phyloP scores from a whole-genome alignment of 1,140 invertebrate species.

The Eriocheir sinensis region DNA sequence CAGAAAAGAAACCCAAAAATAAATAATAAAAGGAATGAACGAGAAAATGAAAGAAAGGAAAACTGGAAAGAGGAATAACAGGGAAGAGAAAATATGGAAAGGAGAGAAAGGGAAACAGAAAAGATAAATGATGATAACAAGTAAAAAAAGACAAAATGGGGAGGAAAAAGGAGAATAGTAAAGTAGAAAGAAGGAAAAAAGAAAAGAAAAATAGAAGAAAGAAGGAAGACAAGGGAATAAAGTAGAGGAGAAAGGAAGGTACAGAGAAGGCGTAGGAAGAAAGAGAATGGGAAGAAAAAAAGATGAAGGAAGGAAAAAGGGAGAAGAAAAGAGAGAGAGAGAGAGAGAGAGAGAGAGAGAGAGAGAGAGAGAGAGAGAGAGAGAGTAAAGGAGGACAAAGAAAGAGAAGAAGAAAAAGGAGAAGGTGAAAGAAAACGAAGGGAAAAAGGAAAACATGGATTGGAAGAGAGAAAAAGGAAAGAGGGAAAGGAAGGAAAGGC shows the following conservation, averaged over 20 bases:
- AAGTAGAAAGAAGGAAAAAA: no score
- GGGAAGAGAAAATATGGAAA: not conserved
- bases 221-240: not conserved
- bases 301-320: no score
- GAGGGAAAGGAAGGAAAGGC: not conserved
- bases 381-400: not conserved
- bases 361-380: not conserved
- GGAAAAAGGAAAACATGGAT: not conserved
- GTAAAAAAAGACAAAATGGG: not conserved
- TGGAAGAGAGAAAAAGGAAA: not conserved
- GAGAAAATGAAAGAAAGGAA: not conserved
- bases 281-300: not conserved
- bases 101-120: not conserved
- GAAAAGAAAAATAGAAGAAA: no score
- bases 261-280: not conserved
- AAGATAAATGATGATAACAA: not conserved
- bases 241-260: not conserved
- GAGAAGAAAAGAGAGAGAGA: not conserved
- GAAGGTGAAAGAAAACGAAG: slow-evolving; percentile 36
- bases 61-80: not conserved
- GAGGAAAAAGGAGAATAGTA: no score
- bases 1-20: not conserved
- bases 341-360: not conserved
- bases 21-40: not conserved
- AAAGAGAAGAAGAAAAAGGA: slow-evolving; percentile 4